Evolutionary conservation across 2,113 vertebrate species (phyloP).

Genomic region (Xiphias gladius): DNA sequence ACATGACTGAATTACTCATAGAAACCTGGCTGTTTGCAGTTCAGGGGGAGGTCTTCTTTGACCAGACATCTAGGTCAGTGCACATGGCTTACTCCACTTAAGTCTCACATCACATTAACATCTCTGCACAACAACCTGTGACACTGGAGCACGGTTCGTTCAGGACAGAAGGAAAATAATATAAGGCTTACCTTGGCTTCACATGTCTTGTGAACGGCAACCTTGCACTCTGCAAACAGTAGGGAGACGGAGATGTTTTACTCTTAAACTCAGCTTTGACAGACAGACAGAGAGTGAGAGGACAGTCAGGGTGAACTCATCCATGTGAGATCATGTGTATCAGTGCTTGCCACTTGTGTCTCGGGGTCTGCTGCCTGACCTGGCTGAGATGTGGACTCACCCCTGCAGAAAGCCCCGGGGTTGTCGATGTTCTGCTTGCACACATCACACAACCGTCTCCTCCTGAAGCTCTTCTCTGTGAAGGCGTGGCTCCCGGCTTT

Average conservation of each 20-base stretch:
- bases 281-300: conserved; percentile 7
- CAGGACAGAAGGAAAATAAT: background rate
- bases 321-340: conserved; percentile 11
- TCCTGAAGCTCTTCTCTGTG: conserved; percentile 72
- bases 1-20: conserved; percentile 63
- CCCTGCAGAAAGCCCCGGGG: conserved; percentile 71
- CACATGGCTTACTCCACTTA: conserved; percentile 60
- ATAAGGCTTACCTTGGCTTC: conserved; percentile 69
- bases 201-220: conserved; percentile 72
- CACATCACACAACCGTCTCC: conserved; percentile 62
- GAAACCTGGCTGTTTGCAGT: conserved; percentile 54
- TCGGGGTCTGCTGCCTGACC: conserved; percentile 26
- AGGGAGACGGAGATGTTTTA: conserved; percentile 18
- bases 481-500: conserved; percentile 66
- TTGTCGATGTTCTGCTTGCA: conserved; percentile 71
- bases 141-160: conserved; percentile 24
- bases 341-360: background rate
- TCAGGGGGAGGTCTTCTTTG: conserved; percentile 44
- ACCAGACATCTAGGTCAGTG: conserved; percentile 75
- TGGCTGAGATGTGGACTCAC: conserved; percentile 61
- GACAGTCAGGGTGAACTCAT: conserved; percentile 17
- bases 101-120: conserved; percentile 45
- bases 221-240: conserved; percentile 73
- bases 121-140: conserved; percentile 11
- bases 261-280: background rate